phyloP scores from a whole-genome alignment of 2,888 invertebrate species.

The Periphyllus acericola region DNA sequence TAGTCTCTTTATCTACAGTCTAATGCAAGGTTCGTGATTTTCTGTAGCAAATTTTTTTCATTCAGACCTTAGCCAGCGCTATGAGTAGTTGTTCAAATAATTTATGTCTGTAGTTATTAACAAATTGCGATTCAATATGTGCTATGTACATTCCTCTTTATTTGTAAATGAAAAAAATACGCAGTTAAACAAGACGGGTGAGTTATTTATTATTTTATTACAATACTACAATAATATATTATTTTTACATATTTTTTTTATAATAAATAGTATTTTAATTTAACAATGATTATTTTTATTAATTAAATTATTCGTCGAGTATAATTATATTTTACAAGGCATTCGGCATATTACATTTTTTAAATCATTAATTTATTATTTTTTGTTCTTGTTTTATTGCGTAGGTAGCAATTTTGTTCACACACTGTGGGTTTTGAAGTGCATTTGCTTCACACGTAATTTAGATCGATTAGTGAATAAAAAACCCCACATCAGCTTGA shows the following conservation, averaged over 20 bases:
- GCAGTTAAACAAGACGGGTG: slow-evolving; percentile 6
- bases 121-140: slow-evolving; percentile 33
- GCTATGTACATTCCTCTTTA: slow-evolving; percentile 41
- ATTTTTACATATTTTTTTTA: neutral
- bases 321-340: slow-evolving; percentile 53
- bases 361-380: slow-evolving; percentile 8
- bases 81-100: neutral
- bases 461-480: slow-evolving; percentile 15
- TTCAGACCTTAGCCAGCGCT: neutral
- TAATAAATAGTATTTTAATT: neutral
- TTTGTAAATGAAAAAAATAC: slow-evolving; percentile 31
- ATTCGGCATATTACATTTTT: slow-evolving; percentile 52
- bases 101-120: slow-evolving; percentile 17
- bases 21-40: slow-evolving; percentile 39
- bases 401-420: neutral
- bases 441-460: slow-evolving; percentile 7
- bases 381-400: neutral
- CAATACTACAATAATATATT: neutral
- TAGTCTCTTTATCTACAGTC: neutral
- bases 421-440: neutral
- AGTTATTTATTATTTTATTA: slow-evolving; percentile 16
- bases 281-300: slow-evolving; percentile 1
- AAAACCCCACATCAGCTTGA: neutral
- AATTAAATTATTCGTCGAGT: slow-evolving; percentile 47
- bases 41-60: slow-evolving; percentile 24